phyloP scores from a whole-genome alignment of 2,888 invertebrate species.

The Drosophila pseudotakahashii region DNA sequence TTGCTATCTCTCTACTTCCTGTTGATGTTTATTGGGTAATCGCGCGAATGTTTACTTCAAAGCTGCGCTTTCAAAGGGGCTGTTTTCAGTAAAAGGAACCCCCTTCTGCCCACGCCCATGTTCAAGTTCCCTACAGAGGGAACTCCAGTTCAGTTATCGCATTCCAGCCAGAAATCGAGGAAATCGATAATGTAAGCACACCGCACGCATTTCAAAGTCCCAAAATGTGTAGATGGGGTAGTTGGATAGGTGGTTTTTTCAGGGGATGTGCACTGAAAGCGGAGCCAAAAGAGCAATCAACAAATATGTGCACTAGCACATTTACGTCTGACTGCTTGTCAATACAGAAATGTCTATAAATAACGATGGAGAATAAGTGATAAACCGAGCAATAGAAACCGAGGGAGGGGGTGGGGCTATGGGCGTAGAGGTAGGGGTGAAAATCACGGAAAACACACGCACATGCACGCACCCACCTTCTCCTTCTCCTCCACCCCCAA shows the following conservation, averaged over 20 bases:
- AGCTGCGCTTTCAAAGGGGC: constrained; percentile 11
- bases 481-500: neutral
- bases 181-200: constrained; percentile 32
- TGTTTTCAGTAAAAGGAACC: constrained; percentile 6
- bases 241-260: constrained; percentile 2
- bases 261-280: constrained; percentile 39
- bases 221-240: constrained; percentile 5
- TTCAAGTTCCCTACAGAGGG: neutral
- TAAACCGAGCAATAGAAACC: constrained; percentile 71
- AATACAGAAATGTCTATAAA: constrained; percentile 58
- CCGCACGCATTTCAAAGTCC: constrained; percentile 23
- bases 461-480: constrained; percentile 52
- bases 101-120: neutral
- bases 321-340: constrained; percentile 34
- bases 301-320: constrained; percentile 36
- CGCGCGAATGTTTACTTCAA: constrained; percentile 18
- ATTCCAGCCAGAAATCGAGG: constrained; percentile 4
- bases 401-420: constrained; percentile 18
- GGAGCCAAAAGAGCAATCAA: constrained; percentile 52
- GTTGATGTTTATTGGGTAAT: constrained; percentile 25
- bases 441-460: constrained; percentile 62
- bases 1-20: constrained; percentile 32
- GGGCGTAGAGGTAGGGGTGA: neutral
- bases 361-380: constrained; percentile 53
- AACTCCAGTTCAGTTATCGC: constrained; percentile 15